Base-by-base conservation (phyloP, 2,113 vertebrate species). In the Cyphomyrus plagiostoma region DNA sequence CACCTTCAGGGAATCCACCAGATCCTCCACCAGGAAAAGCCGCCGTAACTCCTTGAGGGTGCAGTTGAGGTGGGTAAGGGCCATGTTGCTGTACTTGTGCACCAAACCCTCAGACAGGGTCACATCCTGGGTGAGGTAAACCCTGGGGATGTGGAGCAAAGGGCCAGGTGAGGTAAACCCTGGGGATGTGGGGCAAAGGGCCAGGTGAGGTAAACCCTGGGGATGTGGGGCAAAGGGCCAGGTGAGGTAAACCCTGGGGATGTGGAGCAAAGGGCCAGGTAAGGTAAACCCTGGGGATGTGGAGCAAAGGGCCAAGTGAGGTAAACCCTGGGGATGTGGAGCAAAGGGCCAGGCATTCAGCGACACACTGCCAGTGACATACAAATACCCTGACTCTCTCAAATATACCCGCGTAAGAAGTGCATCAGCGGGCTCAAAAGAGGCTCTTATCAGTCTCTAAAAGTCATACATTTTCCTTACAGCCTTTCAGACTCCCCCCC, bases 1-100 rank as follows among this genome's bases (percentile, higher is more conserved):
- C 95, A 98, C 98, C 97, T 99, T 99, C 92, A 99, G 96, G 91
- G 98, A 99, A 95, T 99, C 98, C 49, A 99, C 97, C 94, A 99
- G 95, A 93, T 99, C 98, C 92, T 99, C 97, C 0, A 99, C 98
- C 91, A 99, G 96, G 95, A 99, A 99, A 89, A 99, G 96, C 66
- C 96, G 98, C 39, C 98, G 94, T 80, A 99, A 94, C 89, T 99
- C 98, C 13, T 93, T 93, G 52, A 98, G 93, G 5, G 90, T 95
- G 92, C 94, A 94, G 90, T 99, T 99, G 92, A 99, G 46, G 19
- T 96, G 96, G 58, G 95, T 94, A 88, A 99, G 97, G 90, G 95
- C 95, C 1, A 95, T 42, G 74, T 97, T 97, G 15, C 98, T 97
- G 95, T 99, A 99, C 91, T 97, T 99, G 92, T 98, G 97, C 90